Evolutionary conservation across 2,797 vertebrate genomes (phyloP).

Genomic region (Artibeus lituratus): DNA sequence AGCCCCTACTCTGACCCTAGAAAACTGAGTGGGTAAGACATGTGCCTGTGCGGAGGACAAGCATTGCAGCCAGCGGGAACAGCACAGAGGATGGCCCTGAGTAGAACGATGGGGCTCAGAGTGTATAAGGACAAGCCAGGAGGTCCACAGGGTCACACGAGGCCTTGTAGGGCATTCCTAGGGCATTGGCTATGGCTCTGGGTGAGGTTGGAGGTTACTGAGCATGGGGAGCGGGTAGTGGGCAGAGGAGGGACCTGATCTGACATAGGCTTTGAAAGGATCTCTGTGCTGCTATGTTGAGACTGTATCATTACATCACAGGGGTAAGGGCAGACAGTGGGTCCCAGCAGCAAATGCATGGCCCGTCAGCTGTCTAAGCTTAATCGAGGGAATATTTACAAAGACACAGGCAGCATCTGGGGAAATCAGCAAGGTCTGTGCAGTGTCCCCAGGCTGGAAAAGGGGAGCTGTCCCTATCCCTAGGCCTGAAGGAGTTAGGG

Average conservation of each 20-base stretch:
- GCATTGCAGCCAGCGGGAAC: not conserved
- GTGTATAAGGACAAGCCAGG: not conserved
- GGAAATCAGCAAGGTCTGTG: not conserved
- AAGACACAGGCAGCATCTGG: not conserved
- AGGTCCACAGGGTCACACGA: accelerated
- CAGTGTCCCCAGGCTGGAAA: not conserved
- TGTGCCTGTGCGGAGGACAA: not conserved
- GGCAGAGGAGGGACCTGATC: no score
- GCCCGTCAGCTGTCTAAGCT: not conserved
- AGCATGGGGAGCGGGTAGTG: not conserved
- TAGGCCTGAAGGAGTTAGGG: not conserved
- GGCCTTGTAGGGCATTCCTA: no score
- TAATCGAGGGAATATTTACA: not conserved
- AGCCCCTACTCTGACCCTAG: not conserved
- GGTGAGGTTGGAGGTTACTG: not conserved
- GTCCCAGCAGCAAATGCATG: not conserved
- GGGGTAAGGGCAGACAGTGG: not conserved
- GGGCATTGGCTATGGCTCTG: not conserved
- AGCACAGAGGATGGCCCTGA: not conserved
- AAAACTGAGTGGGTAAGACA: not conserved
- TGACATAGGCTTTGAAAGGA: not conserved
- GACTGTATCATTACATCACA: no score
- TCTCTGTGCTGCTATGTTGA: not conserved
- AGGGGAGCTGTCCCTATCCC: not conserved
- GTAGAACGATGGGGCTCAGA: not conserved